A percentile compares a stretch with the other conserved stretches of the same genome.
These are phyloP conservation scores for Musca domestica DNA, from an alignment of 1,140 invertebrate species.

Conservation along the genomic window DNA sequence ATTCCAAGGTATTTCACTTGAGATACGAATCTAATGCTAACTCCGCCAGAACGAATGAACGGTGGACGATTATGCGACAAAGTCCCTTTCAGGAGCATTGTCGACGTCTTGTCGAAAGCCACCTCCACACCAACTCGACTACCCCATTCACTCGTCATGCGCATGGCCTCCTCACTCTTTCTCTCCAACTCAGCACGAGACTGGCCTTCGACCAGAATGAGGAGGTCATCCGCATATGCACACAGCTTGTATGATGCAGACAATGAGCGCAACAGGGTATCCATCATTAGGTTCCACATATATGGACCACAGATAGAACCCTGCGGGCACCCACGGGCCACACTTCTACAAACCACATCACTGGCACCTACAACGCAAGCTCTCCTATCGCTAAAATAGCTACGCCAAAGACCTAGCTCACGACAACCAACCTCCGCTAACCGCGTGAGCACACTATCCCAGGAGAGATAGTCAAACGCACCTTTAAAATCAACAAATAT, in stretches of 20 bases:
- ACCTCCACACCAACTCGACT: conserved; percentile 14
- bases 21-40: neutral
- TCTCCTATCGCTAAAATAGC: conserved; percentile 17
- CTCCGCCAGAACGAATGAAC: neutral
- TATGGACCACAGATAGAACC: conserved; percentile 30
- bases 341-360: conserved; percentile 13
- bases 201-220: conserved; percentile 26
- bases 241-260: conserved; percentile 15
- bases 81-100: no score
- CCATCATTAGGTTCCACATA: conserved; percentile 38
- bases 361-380: conserved; percentile 6
- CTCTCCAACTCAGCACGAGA: conserved; percentile 25
- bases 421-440: conserved; percentile 3
- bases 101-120: conserved; percentile 1
- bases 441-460: neutral
- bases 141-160: neutral
- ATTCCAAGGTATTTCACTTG: conserved; percentile 11
- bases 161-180: conserved; percentile 8
- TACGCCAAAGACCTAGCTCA: neutral
- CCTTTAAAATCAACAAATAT: conserved; percentile 24
- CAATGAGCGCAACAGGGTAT: conserved; percentile 26
- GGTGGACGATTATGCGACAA: neutral
- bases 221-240: conserved; percentile 35
- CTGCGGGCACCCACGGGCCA: conserved; percentile 29
- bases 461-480: neutral